phyloP scores from a whole-genome alignment of 1,140 invertebrate genomes.

The Euwallacea similis region DNA sequence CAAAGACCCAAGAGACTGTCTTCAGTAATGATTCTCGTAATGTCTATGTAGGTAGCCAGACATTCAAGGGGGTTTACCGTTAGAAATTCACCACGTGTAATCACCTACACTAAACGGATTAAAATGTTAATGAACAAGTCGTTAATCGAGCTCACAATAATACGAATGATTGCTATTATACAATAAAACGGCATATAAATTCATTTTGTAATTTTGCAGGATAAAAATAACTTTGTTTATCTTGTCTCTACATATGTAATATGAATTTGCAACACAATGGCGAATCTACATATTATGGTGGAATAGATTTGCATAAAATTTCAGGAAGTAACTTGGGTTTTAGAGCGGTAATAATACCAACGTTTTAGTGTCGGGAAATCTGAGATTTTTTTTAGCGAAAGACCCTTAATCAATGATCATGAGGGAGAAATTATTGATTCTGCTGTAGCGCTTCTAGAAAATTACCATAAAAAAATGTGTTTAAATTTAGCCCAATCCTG shows the following conservation, averaged over 20 bases:
- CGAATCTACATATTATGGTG: constrained; percentile 13
- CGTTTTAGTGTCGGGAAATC: too few relatives aligned
- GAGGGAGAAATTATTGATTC: too few relatives aligned
- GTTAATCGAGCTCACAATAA: not conserved
- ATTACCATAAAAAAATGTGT: not conserved
- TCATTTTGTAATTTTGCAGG: constrained; percentile 3
- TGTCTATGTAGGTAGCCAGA: too few relatives aligned
- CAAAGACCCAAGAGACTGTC: too few relatives aligned
- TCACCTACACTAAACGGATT: constrained; percentile 1
- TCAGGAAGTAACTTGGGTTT: too few relatives aligned
- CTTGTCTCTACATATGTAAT: not conserved
- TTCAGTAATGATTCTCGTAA: too few relatives aligned
- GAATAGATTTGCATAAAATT: constrained; percentile 2
- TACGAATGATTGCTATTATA: constrained; percentile 5
- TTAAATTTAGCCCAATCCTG: constrained; percentile 4
- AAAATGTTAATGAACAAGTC: constrained; percentile 11
- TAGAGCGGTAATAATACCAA: too few relatives aligned
- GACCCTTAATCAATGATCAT: too few relatives aligned
- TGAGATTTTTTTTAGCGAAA: too few relatives aligned
- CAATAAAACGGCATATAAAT: constrained; percentile 1
- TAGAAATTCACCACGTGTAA: not conserved
- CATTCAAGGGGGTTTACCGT: not conserved
- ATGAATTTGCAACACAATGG: constrained; percentile 10
- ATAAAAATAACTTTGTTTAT: constrained; percentile 13
- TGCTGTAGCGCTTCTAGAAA: too few relatives aligned